Conservation (phyloP, 1,140 invertebrate species). For the Pristionchus pacificus region DNA sequence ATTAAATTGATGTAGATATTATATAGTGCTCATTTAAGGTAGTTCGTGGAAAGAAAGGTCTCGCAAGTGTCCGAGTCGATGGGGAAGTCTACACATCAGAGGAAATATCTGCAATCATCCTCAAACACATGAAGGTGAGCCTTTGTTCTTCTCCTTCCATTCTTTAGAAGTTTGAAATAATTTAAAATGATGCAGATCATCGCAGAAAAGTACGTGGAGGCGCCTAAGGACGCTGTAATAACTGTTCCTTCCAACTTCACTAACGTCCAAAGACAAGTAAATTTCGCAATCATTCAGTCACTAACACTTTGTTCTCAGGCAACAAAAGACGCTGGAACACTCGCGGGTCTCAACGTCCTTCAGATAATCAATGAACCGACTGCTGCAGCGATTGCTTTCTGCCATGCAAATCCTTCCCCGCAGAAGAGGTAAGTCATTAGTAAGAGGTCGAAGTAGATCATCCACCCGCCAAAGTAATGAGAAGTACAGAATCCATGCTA, state of each 20-base stretch:
- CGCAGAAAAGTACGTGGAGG: not conserved
- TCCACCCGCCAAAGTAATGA: too few relatives aligned
- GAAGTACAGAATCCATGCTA: not conserved
- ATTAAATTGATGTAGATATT: too few relatives aligned
- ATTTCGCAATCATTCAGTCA: not conserved
- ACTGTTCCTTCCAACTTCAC: constrained; percentile 64
- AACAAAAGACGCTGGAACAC: constrained; percentile 63
- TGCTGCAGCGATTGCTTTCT: constrained; percentile 63
- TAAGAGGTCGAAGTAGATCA: not conserved
- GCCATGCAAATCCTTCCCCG: too few relatives aligned
- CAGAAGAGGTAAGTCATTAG: constrained; percentile 57
- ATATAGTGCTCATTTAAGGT: too few relatives aligned
- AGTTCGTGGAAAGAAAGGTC: too few relatives aligned
- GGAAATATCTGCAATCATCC: constrained; percentile 63
- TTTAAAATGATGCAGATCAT: not conserved
- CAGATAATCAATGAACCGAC: constrained; percentile 63
- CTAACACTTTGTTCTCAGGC: constrained; percentile 38
- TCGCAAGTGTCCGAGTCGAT: too few relatives aligned
- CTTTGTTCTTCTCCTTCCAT: not conserved
- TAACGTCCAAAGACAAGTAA: constrained; percentile 61
- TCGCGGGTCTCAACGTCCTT: constrained; percentile 63
- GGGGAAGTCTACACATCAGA: not conserved
- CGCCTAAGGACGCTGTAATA: constrained; percentile 69
- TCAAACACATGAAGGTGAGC: constrained; percentile 68
- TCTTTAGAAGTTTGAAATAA: too few relatives aligned